phyloP scores from a whole-genome alignment of 2,888 invertebrate genomes.

The Dilophus febrilis region DNA sequence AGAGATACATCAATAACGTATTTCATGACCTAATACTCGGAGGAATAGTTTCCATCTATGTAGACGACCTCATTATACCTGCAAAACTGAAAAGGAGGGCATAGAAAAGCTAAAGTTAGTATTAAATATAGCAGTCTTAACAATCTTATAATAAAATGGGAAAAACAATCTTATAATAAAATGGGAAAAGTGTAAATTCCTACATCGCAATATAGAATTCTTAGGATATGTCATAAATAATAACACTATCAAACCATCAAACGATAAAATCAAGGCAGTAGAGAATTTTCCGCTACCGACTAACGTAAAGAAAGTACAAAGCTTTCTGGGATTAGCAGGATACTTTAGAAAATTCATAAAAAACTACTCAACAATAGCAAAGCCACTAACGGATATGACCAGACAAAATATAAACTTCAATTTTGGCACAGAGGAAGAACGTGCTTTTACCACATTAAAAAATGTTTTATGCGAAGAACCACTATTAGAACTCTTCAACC shows the following conservation, averaged over 20 bases:
- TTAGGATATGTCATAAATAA: background rate
- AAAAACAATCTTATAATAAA: background rate
- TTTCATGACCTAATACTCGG: too few relatives aligned
- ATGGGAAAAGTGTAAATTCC: too few relatives aligned
- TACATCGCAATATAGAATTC: background rate
- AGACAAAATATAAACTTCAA: background rate
- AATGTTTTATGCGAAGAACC: too few relatives aligned
- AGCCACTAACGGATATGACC: background rate
- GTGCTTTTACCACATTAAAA: background rate
- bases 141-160: too few relatives aligned
- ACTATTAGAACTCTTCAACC: too few relatives aligned
- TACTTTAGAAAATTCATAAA: background rate
- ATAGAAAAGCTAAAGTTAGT: too few relatives aligned
- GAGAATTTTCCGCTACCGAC: background rate
- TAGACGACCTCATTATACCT: too few relatives aligned
- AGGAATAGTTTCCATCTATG: too few relatives aligned
- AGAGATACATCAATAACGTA: slow-evolving; percentile 10
- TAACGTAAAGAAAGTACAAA: too few relatives aligned
- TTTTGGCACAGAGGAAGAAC: background rate
- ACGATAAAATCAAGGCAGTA: background rate
- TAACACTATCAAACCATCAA: background rate
- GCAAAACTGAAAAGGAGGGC: too few relatives aligned
- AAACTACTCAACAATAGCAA: background rate
- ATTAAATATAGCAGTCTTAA: too few relatives aligned
- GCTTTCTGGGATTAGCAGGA: background rate